Base-by-base conservation (phyloP, 2,888 invertebrate genomes). In the Ethmia dodecea region DNA sequence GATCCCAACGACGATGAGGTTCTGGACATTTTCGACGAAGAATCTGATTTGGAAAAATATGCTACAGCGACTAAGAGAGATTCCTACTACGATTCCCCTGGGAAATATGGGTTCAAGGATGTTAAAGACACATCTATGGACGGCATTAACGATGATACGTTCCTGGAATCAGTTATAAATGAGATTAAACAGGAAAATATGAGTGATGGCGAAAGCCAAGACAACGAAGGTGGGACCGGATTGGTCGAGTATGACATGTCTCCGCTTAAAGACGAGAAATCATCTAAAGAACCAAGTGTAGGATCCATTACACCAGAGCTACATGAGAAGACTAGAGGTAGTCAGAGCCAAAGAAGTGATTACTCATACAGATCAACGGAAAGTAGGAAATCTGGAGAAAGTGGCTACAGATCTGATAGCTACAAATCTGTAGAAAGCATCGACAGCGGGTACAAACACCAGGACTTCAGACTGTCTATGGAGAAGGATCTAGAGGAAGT, bases 181-280 rank as follows among this genome's bases (percentile, higher is more conserved):
- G 86, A 86, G 45, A 81, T 86, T 4, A 83, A 83, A 39, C 72
- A 78, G 32, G 81, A 79, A 28, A 61, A 63, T 25, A 55, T 80
- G 39, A 70, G 63, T 34, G 84, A 80, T 1, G 75, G 77, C 2
- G 57, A 52, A 0, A 69, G 66, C 35, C 74, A 75, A 13, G 83
- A 84, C 14, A 83, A 78, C 43, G n/a, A n/a, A n/a, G n/a, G n/a
- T n/a, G n/a, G n/a, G n/a, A n/a, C n/a, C n/a, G 74, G 69, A 0
- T 50, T 86, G 29, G 83, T 83, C 0, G 86, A 83, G 45, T 84
- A 86, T n/a, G 86, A 86, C 22, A 57, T 62, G 24, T 83, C 86
- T 2, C 83, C 79, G 0, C 47, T 54, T 0, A 74, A 70, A 41
- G 63, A 67, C 1, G 56, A 64, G 27, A 18, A 12, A 15, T 54